A percentile compares a stretch with the other conserved stretches of the same genome.
Evolutionary conservation across 2,797 vertebrate genomes (phyloP).

Genomic region (Nasua narica): DNA sequence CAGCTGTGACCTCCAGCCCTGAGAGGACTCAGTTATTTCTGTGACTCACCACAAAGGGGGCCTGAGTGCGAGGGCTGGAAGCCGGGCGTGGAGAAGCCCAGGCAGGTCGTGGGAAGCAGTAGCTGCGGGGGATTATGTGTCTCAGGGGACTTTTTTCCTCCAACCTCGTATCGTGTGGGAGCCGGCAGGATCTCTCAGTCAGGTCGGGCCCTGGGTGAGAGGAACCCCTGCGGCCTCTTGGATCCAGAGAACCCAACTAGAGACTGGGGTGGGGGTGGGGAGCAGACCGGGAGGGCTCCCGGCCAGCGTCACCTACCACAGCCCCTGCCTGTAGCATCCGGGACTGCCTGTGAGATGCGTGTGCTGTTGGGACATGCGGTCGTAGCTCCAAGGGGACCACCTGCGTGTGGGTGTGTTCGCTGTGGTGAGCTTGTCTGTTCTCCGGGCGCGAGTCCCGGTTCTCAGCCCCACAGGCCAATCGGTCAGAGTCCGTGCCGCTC

Average conservation of each 20-base stretch:
- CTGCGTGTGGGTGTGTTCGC: constrained; percentile 72
- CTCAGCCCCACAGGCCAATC: neutral
- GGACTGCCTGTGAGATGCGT: neutral
- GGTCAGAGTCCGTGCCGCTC: neutral
- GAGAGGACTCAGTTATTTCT: neutral
- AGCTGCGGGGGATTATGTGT: neutral
- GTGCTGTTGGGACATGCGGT: constrained; percentile 66
- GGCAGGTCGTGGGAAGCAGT: neutral
- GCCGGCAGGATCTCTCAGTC: neutral
- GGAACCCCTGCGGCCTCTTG: neutral
- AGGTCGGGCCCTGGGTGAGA: neutral
- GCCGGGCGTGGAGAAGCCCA: neutral
- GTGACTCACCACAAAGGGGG: neutral
- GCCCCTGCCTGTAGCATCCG: constrained; percentile 23
- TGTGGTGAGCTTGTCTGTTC: constrained; percentile 51
- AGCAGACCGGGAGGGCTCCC: neutral
- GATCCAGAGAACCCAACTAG: neutral
- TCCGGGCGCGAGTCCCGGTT: constrained; percentile 52
- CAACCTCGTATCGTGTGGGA: neutral
- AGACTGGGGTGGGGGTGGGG: neutral
- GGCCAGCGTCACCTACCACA: neutral
- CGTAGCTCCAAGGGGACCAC: constrained; percentile 72
- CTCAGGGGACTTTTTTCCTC: neutral
- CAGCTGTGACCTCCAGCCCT: neutral
- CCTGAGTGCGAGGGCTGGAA: neutral